Base-by-base conservation (phyloP, 2,888 invertebrate species). In the Mythimna albipuncta region DNA sequence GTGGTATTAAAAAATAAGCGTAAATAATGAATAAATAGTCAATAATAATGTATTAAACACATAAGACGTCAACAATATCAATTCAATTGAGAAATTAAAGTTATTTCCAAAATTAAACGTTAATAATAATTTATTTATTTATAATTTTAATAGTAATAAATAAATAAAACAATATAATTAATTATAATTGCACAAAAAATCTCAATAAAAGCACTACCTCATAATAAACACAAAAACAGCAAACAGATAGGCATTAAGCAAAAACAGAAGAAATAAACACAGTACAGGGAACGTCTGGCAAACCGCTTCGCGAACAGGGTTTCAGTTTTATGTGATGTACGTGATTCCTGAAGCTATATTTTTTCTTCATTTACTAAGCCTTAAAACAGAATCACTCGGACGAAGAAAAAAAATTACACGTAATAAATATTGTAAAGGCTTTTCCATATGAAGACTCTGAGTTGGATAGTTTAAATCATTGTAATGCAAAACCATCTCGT, bases 291-390 rank as follows among this genome's bases (percentile, higher is more conserved):
- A 32, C 32, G 16, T 69, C 61, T 69, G 66, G 64, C 32, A 54
- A 69, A 72, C 38, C 32, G 35, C 32, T 58, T 26, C 61, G 7
- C 47, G 35, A 64, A 13, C 38, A 35, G 54, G 54, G 62, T 65
- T 19, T 73, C 57, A 32, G 72, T 72, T 82, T 82, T 80, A 83
- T 80, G 75, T 19, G 26, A 19, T n/a, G 64, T 68, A 72, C 80
- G 83, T 80, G 77, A 77, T 75, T 70, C 70, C 7, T 47, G 38
- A 35, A 77, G 47, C 52, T 62, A 74, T 77, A 63, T 61, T 57
- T 84, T 80, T 64, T 55, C 61, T 50, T 64, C 69, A 82, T 78
- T 69, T 76, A 71, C 72, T 68, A 64, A 72, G 64, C 61, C 72
- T 82, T 71, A 64, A 80, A 79, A 58, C n/a, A 57, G 54, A 66